phyloP scores from a whole-genome alignment of 1,140 invertebrate species.

The Probaryconus sp. region DNA sequence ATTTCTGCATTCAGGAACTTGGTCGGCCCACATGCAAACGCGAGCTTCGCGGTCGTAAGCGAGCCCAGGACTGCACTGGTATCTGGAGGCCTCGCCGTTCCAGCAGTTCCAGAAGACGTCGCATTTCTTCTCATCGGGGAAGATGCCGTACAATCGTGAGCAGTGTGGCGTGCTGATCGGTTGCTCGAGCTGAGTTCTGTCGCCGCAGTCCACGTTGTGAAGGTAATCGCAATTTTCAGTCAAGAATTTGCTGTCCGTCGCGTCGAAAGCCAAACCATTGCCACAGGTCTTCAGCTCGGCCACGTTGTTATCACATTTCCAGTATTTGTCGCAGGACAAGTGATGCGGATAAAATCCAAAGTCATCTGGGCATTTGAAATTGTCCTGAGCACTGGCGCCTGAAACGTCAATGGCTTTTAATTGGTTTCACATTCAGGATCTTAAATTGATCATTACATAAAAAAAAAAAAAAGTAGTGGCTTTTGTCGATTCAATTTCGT shows the following conservation, averaged over 20 bases:
- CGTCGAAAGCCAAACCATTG: conserved; percentile 95
- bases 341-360: conserved; percentile 96
- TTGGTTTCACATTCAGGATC: not conserved
- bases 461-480: no score
- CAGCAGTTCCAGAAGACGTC: conserved; percentile 98
- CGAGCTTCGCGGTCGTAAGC: conserved; percentile 94
- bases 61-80: conserved; percentile 95
- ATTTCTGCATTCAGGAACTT: conserved; percentile 92
- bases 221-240: conserved; percentile 97
- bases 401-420: conserved; percentile 65
- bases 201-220: conserved; percentile 96
- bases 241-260: conserved; percentile 90
- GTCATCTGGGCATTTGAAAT: conserved; percentile 95
- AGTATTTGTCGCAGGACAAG: conserved; percentile 95
- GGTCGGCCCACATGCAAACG: conserved; percentile 97
- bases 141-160: conserved; percentile 93
- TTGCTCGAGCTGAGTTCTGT: conserved; percentile 90
- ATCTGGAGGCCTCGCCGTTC: conserved; percentile 95
- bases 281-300: conserved; percentile 95
- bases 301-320: conserved; percentile 94
- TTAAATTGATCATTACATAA: no score
- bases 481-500: no score
- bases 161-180: conserved; percentile 92
- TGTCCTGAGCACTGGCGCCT: conserved; percentile 85
- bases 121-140: conserved; percentile 92